Percentiles rank a stretch among this genome's conserved stretches.
Evolutionary conservation across 2,113 vertebrate genomes (phyloP).

Genomic region (Cyanistes caeruleus): DNA sequence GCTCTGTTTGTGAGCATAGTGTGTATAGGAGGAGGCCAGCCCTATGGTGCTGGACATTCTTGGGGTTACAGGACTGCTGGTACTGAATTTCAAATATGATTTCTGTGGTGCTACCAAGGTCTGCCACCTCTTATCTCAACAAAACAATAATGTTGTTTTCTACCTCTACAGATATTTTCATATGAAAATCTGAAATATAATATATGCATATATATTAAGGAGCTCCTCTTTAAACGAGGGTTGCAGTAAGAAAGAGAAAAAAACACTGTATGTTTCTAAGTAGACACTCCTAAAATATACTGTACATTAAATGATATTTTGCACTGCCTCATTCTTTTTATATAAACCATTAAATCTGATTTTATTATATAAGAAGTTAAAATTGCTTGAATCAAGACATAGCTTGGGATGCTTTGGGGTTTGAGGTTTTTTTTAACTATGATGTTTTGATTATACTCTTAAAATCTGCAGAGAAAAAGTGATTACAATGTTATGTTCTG

Average conservation of each 20-base stretch:
- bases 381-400: constrained; percentile 12
- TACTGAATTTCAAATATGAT: background rate
- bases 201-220: background rate
- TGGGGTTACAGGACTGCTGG: background rate
- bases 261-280: background rate
- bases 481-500: constrained; percentile 31
- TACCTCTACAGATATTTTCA: background rate
- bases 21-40: background rate
- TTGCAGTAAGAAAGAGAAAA: background rate
- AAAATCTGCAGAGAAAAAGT: background rate
- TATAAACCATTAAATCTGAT: background rate
- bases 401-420: constrained; percentile 8
- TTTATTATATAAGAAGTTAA: constrained; percentile 16
- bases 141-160: background rate
- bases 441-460: constrained; percentile 5
- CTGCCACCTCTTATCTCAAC: background rate
- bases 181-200: background rate
- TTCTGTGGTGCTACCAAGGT: background rate
- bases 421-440: background rate
- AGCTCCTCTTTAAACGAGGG: background rate
- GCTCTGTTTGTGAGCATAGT: background rate
- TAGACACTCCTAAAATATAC: background rate
- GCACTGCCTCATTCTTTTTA: background rate
- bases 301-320: background rate
- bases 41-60: background rate